Conservation (phyloP, 2,797 vertebrate genomes). For the Taeniopygia guttata region DNA sequence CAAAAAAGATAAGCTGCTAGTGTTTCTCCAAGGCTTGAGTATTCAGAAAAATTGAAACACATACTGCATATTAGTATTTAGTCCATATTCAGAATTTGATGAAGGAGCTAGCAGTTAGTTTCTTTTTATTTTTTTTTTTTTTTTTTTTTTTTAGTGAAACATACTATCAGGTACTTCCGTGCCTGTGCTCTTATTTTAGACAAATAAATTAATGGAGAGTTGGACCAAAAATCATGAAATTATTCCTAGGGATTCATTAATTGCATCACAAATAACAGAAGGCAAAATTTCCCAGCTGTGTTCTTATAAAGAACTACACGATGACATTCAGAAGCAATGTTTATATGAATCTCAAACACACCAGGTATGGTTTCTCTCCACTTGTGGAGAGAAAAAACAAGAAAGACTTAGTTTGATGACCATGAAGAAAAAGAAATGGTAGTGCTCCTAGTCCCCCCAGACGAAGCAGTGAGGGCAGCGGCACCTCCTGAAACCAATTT, state of each 20-base stretch:
- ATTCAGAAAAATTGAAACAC: neutral
- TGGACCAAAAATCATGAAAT: neutral
- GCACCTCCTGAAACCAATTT: neutral
- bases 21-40: neutral
- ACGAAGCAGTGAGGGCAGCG: neutral
- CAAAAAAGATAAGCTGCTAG: neutral
- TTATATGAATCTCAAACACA: neutral
- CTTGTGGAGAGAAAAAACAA: accelerated
- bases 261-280: neutral
- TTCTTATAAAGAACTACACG: neutral
- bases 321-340: neutral
- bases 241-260: neutral
- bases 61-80: neutral
- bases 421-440: neutral
- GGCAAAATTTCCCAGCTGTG: neutral
- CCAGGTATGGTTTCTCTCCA: neutral
- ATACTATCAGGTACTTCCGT: neutral
- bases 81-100: neutral
- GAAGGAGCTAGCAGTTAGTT: neutral
- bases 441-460: neutral
- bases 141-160: neutral
- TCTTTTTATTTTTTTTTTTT: neutral
- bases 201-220: neutral
- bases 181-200: neutral
- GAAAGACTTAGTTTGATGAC: neutral